phyloP scores from a whole-genome alignment of 1,140 invertebrate species.

The Chironomus striatipennis region DNA sequence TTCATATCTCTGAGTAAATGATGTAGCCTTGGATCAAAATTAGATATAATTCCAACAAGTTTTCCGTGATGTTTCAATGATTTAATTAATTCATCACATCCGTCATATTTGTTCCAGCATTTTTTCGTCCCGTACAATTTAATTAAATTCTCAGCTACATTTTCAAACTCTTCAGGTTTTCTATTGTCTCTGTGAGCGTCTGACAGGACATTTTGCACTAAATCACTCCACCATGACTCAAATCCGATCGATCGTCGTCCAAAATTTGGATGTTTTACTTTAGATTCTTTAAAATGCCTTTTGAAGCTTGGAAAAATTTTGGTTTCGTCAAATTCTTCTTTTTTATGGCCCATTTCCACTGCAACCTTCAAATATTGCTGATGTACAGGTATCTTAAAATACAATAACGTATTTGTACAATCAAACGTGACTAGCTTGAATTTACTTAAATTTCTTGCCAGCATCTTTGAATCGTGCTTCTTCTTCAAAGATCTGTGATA shows the following conservation, averaged over 20 bases:
- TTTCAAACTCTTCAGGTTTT: constrained; percentile 18
- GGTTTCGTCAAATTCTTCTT: background rate
- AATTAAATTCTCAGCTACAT: constrained; percentile 30
- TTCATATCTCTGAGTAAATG: constrained; percentile 32
- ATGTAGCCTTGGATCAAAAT: constrained; percentile 35
- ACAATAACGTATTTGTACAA: background rate
- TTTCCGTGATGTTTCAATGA: constrained; percentile 30
- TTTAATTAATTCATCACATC: constrained; percentile 31
- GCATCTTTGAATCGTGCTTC: background rate
- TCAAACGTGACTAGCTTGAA: constrained; percentile 7
- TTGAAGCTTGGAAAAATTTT: constrained; percentile 28
- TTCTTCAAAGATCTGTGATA: no score
- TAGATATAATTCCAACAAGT: constrained; percentile 36
- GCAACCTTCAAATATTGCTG: background rate
- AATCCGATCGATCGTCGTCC: constrained; percentile 30
- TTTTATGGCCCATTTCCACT: background rate
- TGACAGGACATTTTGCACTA: constrained; percentile 32
- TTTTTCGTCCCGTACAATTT: constrained; percentile 30
- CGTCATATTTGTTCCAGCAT: constrained; percentile 32
- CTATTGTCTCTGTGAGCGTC: constrained; percentile 27
- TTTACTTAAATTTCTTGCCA: background rate
- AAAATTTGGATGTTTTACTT: constrained; percentile 32
- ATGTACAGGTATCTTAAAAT: background rate
- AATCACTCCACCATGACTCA: constrained; percentile 34
- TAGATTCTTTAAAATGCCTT: constrained; percentile 32